phyloP scores from a whole-genome alignment of 64 coral and sea anemone genomes.

The Porites australiensis region DNA sequence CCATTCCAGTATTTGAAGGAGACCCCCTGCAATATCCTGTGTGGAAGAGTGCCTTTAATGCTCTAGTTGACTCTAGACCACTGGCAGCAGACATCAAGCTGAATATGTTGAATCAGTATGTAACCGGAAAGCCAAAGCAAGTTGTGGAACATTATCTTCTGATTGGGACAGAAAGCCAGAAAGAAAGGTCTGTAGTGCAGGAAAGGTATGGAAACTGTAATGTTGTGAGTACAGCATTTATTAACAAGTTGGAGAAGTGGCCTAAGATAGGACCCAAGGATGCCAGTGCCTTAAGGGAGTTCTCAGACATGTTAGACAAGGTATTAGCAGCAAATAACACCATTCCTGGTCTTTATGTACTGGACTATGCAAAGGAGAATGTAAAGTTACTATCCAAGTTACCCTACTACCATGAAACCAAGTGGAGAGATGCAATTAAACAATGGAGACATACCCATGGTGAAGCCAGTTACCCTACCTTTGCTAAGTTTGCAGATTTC shows the following conservation, averaged over 20 bases:
- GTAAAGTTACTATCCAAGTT: conserved; percentile 6
- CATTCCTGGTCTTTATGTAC: conserved; percentile 34
- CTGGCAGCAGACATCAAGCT: conserved; percentile 77
- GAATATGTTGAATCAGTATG: conserved; percentile 75
- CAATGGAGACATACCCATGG: conserved; percentile 55
- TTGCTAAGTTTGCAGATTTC: conserved; percentile 78
- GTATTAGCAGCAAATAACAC: neutral
- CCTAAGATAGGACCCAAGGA: conserved; percentile 41
- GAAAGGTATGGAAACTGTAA: conserved; percentile 76
- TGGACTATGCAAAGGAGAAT: conserved; percentile 61
- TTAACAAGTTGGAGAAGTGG: conserved; percentile 67
- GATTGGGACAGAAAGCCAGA: conserved; percentile 59
- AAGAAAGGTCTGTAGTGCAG: conserved; percentile 55
- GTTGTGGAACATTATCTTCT: conserved; percentile 76
- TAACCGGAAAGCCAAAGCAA: conserved; percentile 67
- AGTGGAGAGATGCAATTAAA: conserved; percentile 12
- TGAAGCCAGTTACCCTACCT: conserved; percentile 69
- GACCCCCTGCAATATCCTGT: conserved; percentile 69
- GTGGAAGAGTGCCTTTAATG: conserved; percentile 77
- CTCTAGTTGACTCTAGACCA: conserved; percentile 57
- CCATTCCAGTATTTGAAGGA: conserved; percentile 64
- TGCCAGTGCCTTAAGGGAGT: neutral
- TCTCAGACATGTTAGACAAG: conserved; percentile 51
- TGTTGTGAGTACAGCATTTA: conserved; percentile 58
- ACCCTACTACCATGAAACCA: neutral